Evolutionary conservation across 2,113 vertebrate genomes (phyloP).

Genomic region (Osmerus mordax): DNA sequence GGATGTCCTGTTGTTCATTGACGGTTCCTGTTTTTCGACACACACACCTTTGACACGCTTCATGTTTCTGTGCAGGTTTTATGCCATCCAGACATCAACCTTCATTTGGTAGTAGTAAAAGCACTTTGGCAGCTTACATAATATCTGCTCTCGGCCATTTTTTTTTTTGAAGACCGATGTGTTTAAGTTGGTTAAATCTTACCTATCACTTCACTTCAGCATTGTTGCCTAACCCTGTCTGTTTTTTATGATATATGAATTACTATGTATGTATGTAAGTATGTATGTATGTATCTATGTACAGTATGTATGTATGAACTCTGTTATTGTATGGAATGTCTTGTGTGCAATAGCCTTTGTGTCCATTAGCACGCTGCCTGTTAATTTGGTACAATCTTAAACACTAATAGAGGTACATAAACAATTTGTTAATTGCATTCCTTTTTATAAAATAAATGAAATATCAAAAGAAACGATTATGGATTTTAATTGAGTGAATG

Average conservation of each 20-base stretch:
- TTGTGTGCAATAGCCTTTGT: constrained; percentile 79
- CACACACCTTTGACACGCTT: constrained; percentile 14
- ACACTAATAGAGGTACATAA: constrained; percentile 80
- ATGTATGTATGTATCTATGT: constrained; percentile 60
- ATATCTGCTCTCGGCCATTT: constrained; percentile 46
- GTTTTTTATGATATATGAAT: constrained; percentile 52
- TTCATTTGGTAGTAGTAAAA: constrained; percentile 60
- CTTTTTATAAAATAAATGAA: constrained; percentile 70
- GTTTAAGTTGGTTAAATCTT: constrained; percentile 43
- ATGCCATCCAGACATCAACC: constrained; percentile 43
- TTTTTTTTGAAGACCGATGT: constrained; percentile 44
- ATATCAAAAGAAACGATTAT: constrained; percentile 43
- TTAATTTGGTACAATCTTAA: constrained; percentile 75
- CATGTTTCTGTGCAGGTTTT: constrained; percentile 43
- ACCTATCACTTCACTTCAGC: constrained; percentile 44
- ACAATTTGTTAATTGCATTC: constrained; percentile 69
- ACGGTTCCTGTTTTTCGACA: constrained; percentile 64
- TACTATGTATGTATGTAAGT: constrained; percentile 60
- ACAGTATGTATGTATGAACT: constrained; percentile 63
- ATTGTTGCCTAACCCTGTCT: constrained; percentile 58
- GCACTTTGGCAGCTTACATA: constrained; percentile 77
- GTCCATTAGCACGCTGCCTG: constrained; percentile 76
- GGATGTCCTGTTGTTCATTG: constrained; percentile 69
- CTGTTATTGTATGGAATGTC: constrained; percentile 68
- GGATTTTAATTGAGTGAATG: constrained; percentile 2